Evolutionary conservation across 2,113 vertebrate species (phyloP).

Genomic region (Heteronetta atricapilla): DNA sequence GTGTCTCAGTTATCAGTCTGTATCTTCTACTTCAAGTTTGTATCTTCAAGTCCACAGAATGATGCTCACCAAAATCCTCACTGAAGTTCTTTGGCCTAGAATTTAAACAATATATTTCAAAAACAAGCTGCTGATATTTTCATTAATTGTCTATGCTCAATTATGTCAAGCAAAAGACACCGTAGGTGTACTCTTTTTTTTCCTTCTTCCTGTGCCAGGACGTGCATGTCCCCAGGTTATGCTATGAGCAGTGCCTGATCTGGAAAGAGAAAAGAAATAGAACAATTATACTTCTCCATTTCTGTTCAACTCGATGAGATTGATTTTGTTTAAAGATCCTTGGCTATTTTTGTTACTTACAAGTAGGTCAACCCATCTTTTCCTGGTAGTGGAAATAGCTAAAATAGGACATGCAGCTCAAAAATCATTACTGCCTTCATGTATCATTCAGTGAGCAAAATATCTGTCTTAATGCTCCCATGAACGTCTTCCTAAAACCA

Average conservation of each 20-base stretch:
- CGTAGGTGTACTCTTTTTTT: background rate
- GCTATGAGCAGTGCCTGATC: background rate
- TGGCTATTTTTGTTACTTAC: constrained; percentile 22
- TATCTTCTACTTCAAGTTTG: background rate
- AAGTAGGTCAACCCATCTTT: background rate
- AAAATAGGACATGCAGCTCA: background rate
- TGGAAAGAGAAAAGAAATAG: background rate
- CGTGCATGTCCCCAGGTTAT: background rate
- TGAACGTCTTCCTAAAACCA: background rate
- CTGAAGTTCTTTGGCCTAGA: background rate
- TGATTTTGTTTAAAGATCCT: constrained; percentile 26
- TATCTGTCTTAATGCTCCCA: background rate
- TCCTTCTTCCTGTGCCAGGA: background rate
- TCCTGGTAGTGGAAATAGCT: background rate
- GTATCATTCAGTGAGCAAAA: background rate
- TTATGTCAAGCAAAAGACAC: background rate
- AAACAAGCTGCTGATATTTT: background rate
- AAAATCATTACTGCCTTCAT: background rate
- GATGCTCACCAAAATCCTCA: background rate
- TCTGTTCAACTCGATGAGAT: background rate
- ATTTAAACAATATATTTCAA: background rate
- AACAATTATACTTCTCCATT: background rate
- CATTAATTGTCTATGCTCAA: rapidly evolving
- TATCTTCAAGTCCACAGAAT: background rate
- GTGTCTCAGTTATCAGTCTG: background rate